Percentiles rank a stretch among this genome's conserved stretches.
phyloP scores from a whole-genome alignment of 2,888 invertebrate species.

The Melieria picta region DNA sequence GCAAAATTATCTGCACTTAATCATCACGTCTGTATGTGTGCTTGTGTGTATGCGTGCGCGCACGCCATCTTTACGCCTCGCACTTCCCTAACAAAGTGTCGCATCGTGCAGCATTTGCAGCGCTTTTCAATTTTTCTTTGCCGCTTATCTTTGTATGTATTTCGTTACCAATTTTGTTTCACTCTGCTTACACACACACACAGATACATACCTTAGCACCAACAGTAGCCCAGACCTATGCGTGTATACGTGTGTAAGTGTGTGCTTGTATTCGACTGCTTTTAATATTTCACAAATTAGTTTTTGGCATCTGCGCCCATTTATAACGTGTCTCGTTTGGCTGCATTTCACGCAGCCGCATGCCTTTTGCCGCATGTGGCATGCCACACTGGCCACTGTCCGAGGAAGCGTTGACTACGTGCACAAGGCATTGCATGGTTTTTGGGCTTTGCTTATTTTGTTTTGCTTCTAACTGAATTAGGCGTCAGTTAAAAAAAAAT shows the following conservation, averaged over 20 bases:
- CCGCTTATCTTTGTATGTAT: not conserved
- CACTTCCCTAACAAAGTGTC: not conserved
- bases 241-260: not conserved
- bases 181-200: not conserved
- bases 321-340: conserved; percentile 34
- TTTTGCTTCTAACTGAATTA: conserved; percentile 28
- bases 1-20: conserved; percentile 32
- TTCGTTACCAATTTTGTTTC: not conserved
- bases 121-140: not conserved
- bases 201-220: too few species aligned
- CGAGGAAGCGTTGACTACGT: not conserved
- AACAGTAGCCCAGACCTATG: too few species aligned
- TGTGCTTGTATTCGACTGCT: not conserved
- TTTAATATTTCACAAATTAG: conserved; percentile 30
- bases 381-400: conserved; percentile 6
- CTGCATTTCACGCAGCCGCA: not conserved
- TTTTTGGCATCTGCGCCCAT: conserved; percentile 35
- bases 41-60: not conserved
- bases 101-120: not conserved
- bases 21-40: conserved; percentile 6
- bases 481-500: conserved; percentile 11
- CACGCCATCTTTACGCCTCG: not conserved
- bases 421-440: conserved; percentile 1
- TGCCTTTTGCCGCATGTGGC: not conserved
- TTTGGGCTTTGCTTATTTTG: not conserved